Percentiles rank a stretch among this genome's conserved stretches.
Evolutionary conservation across 2,888 invertebrate genomes (phyloP).

Genomic region (Mesoligia furuncula): DNA sequence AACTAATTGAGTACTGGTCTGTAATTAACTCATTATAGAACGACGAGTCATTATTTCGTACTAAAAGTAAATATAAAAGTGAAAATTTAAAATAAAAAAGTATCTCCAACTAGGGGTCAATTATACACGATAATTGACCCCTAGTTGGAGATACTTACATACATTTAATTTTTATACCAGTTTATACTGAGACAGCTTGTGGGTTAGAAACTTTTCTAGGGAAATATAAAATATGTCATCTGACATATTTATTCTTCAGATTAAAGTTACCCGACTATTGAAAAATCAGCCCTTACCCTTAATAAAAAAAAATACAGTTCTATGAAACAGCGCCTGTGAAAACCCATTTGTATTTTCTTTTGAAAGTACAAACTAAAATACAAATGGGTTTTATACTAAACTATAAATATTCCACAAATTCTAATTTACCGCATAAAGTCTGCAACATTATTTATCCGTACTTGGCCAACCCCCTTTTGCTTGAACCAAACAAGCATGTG

Average conservation of each 20-base stretch:
- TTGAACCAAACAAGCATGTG: conserved; percentile 3
- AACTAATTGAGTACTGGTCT: conserved; percentile 14
- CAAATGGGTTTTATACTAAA: no score
- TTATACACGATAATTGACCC: no score
- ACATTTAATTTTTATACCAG: not conserved
- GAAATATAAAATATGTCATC: not conserved
- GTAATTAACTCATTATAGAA: conserved; percentile 2
- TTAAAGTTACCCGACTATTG: not conserved
- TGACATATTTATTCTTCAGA: not conserved
- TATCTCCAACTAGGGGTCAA: not conserved
- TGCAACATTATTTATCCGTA: conserved; percentile 13
- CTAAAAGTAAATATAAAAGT: not conserved
- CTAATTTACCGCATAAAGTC: conserved; percentile 17
- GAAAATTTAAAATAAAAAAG: not conserved
- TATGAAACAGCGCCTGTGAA: not conserved
- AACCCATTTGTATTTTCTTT: not conserved
- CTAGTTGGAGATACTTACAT: no score
- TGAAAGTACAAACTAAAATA: no score
- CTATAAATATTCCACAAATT: conserved; percentile 17
- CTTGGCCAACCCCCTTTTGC: not conserved
- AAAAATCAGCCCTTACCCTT: not conserved
- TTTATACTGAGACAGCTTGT: not conserved
- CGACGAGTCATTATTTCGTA: not conserved
- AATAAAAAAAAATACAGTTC: not conserved
- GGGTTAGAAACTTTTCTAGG: not conserved